Base-by-base conservation (phyloP, 1,140 invertebrate species). In the Caenorhabditis brenneri region DNA sequence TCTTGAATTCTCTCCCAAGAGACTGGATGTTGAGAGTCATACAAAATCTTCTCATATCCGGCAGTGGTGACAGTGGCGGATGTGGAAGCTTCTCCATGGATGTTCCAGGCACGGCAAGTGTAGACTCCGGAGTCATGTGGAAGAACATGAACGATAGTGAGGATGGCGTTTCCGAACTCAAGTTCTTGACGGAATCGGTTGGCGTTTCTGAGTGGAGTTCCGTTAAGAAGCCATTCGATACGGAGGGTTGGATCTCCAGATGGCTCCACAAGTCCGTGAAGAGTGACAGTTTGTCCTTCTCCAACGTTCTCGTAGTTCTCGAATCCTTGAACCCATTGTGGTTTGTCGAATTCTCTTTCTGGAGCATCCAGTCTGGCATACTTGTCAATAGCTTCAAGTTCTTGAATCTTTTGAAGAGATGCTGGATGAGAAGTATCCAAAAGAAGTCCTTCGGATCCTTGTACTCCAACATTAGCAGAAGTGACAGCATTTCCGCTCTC, bases 221-320 rank as follows among this genome's bases (percentile, higher is more conserved):
- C 96, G 92, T 97, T 97, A 85, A 95, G 95, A 92, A 95, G 96
- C 96, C 96, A 97, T 92, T 97, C 96, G 4, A 97, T 95, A 88
- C 94, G 93, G 95, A 97, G 96, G 0, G 95, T 96, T n/a, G 95
- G 95, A 92, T 97, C 96, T 31, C 95, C 95, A 94, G 96, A 96
- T 0, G 96, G 96, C 91, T 97, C 96, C 81, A 97, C 91, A 58
- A 95, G 93, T 87, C 95, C 89, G 36, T 49, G 53, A 19, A 90
- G 86, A 51, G 88, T 84, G 7, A 87, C 86, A 33, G 88, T 79
- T 79, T 80, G 83, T 42, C 88, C 88, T 85, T 91, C 90, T 60
- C 88, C 83, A 27, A 88, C 87, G 27, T 88, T 74, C 39, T 90
- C 89, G 22, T 89, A 84, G 55, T 88, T 88, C 36, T 90, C 81